Evolutionary conservation across 1,140 invertebrate species (phyloP), one percentile per base, ranked within the genome.

Genomic region (Antheraea mylitta): DNA sequence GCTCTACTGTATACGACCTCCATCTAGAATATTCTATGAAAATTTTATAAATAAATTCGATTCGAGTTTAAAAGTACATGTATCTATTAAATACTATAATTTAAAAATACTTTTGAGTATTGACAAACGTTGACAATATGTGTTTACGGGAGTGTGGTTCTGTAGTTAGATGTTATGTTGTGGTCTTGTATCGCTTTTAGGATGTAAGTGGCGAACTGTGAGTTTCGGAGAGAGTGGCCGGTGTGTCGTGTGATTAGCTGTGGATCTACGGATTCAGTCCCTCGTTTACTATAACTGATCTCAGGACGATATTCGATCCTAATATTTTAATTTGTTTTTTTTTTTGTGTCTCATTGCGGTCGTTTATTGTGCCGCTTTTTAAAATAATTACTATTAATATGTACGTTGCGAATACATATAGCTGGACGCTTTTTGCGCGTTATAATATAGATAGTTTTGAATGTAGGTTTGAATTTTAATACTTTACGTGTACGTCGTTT

Each of bases 241-340:
- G 45, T 53, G 45, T 53, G 4, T 53, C 45, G 45, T 53, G 45
- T 53, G 45, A 53, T 53, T 53, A 16, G 16, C 77, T 73, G 79
- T 77, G 79, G 80, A 76, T 81, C 76, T 69, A 16, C 67, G 75
- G 80, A 82, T 81, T 73, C 82, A 66, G 66, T 78, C 63, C 75
- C 45, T 81, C 75, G 85, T 89, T 86, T 79, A 87, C 86, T 89
- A 85, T 86, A 79, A 87, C 81, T 91, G 89, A 90, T 91, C 87
- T 91, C 87, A 91, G 86, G 82, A 88, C 82, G 85, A 88, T 89
- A 87, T 87, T 90, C 86, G 87, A 85, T 89, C 87, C 87, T 53
- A 53, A 53, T 53, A 2, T 53, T 53, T 53, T 53, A 16, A 53
- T 89, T 85, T 73, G 85, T 80, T 71, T 76, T 84, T 81, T 71